Base-by-base conservation (phyloP, 2,888 invertebrate genomes). In the Drosophila paranaensis region DNA sequence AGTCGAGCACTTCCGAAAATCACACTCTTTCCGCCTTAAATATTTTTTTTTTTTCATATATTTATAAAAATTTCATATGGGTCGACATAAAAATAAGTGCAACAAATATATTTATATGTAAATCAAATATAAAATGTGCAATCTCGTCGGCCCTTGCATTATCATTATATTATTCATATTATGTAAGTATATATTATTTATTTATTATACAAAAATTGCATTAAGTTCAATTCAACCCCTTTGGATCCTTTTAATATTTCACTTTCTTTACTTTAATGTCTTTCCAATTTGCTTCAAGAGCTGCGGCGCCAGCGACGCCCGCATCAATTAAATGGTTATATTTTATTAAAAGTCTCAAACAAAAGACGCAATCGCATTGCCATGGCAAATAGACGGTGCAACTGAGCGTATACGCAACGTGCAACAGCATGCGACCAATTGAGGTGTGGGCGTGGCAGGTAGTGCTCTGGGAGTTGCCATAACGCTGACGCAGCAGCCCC, bases 391-490 rank as follows among this genome's bases (percentile, higher is more conserved):
- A 81, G 82, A 74, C 37, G 58, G 48, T 64, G 91, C 89, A 91
- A 91, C 90, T 86, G 89, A 91, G 90, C 90, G 90, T 82, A 87
- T 86, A 79, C 90, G 90, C 87, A 90, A 86, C 79, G 79, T 71
- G 82, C 71, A 63, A 54, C 63, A 55, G 56, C 25, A 43, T 27
- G 56, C 60, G 71, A 51, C 40, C 56, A 60, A 65, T 45, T 68
- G 40, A 57, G 10, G 53, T 43, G 37, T 54, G 62, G 50, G 71
- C 40, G 58, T 66, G 58, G 42, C 57, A 35, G 48, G 74, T 58
- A 10, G 61, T 54, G 67, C 27, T n/a, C 3, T n/a, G 27, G 27
- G 40, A 74, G 83, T 89, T 89, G 85, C 85, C 90, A 85, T 88
- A 89, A 86, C 86, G 87, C 87, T 88, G 88, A 88, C 82, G 75